A percentile compares a stretch with the other conserved stretches of the same genome.
phyloP scores from a whole-genome alignment of 1,140 invertebrate genomes.

The Episyrphus balteatus region DNA sequence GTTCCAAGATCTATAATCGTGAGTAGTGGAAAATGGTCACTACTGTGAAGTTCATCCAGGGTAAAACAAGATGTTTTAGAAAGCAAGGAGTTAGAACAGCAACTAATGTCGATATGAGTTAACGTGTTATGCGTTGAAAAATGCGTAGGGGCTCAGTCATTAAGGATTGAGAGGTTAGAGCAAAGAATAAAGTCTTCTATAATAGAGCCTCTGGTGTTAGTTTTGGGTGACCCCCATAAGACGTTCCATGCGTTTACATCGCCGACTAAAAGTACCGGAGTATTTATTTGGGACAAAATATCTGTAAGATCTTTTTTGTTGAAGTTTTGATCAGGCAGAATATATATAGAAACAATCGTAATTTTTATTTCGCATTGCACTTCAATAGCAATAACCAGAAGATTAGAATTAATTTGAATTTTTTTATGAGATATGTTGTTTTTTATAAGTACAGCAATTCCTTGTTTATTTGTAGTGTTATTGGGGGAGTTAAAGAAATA shows the following conservation, averaged over 20 bases:
- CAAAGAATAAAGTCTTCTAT: no score
- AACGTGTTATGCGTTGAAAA: background rate
- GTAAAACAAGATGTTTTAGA: background rate
- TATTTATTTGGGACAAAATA: no score
- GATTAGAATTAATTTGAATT: no score
- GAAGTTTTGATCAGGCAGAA: background rate
- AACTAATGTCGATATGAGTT: background rate
- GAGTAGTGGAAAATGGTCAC: background rate
- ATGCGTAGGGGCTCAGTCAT: background rate
- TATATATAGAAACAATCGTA: background rate
- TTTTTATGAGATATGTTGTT: background rate
- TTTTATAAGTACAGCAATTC: background rate
- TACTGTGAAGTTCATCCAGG: background rate
- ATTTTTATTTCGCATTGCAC: background rate
- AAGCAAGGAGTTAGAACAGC: background rate
- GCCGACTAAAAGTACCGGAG: no score
- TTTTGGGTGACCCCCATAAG: no score
- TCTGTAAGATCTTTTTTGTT: no score
- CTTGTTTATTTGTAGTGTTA: background rate
- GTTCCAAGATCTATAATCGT: no score
- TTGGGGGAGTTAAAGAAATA: no score
- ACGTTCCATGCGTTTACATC: no score
- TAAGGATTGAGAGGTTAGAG: no score
- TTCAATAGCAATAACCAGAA: background rate
- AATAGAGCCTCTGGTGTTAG: no score